phyloP scores from a whole-genome alignment of 2,797 vertebrate species.

The Craterocephalus amniculus region DNA sequence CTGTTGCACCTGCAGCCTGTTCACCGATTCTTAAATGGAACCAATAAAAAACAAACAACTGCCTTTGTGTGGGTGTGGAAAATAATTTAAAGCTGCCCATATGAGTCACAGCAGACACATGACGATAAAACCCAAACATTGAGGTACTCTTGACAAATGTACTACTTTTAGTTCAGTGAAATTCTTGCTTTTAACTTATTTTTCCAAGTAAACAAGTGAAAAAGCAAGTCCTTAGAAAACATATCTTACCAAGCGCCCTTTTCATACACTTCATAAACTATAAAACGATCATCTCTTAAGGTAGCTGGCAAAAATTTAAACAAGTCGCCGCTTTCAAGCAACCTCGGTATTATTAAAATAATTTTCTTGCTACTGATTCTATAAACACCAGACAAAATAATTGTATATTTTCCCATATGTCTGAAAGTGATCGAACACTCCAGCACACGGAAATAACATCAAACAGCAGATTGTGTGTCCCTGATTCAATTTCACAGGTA shows the following conservation, averaged over 20 bases:
- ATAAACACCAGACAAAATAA: conserved; percentile 7
- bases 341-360: not conserved
- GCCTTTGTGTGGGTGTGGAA: conserved; percentile 17
- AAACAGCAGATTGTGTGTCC: conserved; percentile 34
- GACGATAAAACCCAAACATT: not conserved
- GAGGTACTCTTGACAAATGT: not conserved
- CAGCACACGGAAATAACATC: conserved; percentile 27
- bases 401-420: conserved; percentile 14
- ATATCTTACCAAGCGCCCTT: not conserved
- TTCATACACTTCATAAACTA: not conserved
- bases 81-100: not conserved
- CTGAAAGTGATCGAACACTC: conserved; percentile 18
- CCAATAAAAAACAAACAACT: conserved; percentile 5
- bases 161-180: too few species aligned
- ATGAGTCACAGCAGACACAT: not conserved
- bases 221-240: not conserved
- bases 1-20: conserved; percentile 7
- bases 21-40: conserved; percentile 1
- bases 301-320: conserved; percentile 17
- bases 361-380: conserved; percentile 1
- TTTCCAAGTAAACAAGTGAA: not conserved
- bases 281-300: not conserved
- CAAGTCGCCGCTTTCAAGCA: not conserved
- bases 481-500: conserved; percentile 22
- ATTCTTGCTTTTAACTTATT: not conserved